Base-by-base conservation (phyloP, 2,888 invertebrate species). In the Monoplex corrugatus region DNA sequence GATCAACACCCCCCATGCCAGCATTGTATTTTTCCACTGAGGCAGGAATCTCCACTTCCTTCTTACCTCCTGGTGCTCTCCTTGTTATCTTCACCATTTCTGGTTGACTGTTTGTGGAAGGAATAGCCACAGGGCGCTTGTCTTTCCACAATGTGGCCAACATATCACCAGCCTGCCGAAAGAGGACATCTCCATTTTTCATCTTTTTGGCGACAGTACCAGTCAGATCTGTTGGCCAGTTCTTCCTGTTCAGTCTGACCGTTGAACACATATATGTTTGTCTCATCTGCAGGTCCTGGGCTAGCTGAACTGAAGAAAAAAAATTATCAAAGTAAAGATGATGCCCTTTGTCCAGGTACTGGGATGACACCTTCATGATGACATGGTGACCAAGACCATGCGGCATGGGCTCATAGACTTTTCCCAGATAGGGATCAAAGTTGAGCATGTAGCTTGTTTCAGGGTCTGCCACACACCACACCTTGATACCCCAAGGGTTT, bases 1-100 rank as follows among this genome's bases (percentile, higher is more conserved):
- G 88, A 88, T 68, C 89, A 23, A 40, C 78, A 23, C 78, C 40
- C 50, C 50, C 50, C 91, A 90, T 91, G 68, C 68, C 32, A 19
- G 45, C 83, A 80, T 91, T 90, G 75, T 84, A 84, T 16, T 19
- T 16, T 19, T 35, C 35, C 35, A 50, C 50, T 13, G 50, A 57
- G 5, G 10, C 84, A 35, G 50, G 84, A 57, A 50, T 28, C 2
- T 16, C 2, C 3, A 35, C 35, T 38, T 50, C 45, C 50, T 35
- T 84, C 35, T 50, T 83, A 2, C 84, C 84, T 16, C 35, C 84
- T 6, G 23, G 1, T 23, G 50, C 57, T 35, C 35, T 84, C 35
- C 84, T 84, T 19, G 50, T 57, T 13, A 16, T 35, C 13, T 32
- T 8, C 3, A 32, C 83, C 84, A 84, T 84, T 1, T 1, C 86